Base-by-base conservation (phyloP, 2,888 invertebrate species). In the Cenopis cana region DNA sequence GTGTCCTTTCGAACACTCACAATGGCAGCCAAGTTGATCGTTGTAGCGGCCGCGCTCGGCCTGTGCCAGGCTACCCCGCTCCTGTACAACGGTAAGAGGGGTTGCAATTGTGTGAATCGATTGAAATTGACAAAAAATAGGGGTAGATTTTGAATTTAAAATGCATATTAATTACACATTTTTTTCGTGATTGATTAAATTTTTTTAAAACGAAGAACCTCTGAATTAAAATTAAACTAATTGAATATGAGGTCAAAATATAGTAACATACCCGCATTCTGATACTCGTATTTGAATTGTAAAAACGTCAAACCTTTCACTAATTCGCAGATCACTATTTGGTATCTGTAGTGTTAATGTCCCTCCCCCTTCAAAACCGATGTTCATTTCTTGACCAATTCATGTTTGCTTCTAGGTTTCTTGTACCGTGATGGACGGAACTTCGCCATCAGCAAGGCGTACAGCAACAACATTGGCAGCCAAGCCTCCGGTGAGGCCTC, bases 1-100 rank as follows among this genome's bases (percentile, higher is more conserved):
- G 84, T 79, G 80, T 85, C 83, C 84, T 83, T 80, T 85, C 82
- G 77, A 78, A 81, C 78, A 74, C 33, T 46, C 62, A 78, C 77
- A 74, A 92, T 93, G 93, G 93, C 91, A 73, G 83, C 86, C 74
- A 93, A 85, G 79, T 83, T 93, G 74, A 81, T 91, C 72, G 83
- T 88, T 74, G 87, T 84, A 70, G 79, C 89, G 78, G 86, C 90
- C 73, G 76, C 89, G 73, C 75, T 90, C 74, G 89, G 89, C 76
- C 72, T 88, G 74, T 88, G 90, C 80, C 85, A 85, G 14, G 84
- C 89, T 67, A 88, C 80, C 78, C 93, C 93, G 24, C 81, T 87
- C 81, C 78, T 83, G 74, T 79, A 88, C 83, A 88, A 86, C 81
- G 90, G 93, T 93, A 76, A 89, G 90, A 8, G 33, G 33, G 46